Evolutionary conservation across 2,888 invertebrate species (phyloP).

Genomic region (Caenorhabditis angaria): DNA sequence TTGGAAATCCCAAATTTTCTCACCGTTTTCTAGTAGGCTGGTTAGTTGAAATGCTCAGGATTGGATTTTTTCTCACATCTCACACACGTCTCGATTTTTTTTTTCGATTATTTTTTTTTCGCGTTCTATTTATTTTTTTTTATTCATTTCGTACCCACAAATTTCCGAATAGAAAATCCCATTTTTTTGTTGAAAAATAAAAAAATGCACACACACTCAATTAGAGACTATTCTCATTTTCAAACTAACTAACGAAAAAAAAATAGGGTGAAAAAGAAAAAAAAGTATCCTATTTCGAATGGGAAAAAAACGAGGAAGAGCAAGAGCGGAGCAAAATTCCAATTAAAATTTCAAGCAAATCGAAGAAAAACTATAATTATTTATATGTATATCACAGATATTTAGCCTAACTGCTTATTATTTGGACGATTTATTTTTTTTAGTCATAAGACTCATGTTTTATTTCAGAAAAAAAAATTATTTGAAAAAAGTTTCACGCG

Average conservation of each 20-base stretch:
- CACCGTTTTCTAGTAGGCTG: too few relatives aligned
- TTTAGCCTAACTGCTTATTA: too few relatives aligned
- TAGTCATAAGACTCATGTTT: too few relatives aligned
- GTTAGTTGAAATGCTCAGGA: too few relatives aligned
- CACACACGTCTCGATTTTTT: too few relatives aligned
- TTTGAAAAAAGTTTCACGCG: too few relatives aligned
- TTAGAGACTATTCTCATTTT: neutral
- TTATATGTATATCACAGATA: neutral
- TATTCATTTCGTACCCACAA: neutral
- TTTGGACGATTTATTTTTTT: too few relatives aligned
- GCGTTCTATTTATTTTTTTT: neutral
- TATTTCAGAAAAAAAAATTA: too few relatives aligned
- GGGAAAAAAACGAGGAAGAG: neutral
- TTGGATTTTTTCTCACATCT: too few relatives aligned
- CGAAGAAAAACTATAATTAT: neutral
- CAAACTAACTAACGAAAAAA: neutral
- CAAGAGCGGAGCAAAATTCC: neutral
- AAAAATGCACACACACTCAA: neutral
- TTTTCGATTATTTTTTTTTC: neutral
- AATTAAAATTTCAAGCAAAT: neutral
- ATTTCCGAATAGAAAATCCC: too few relatives aligned
- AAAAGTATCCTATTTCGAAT: slow-evolving; percentile 4
- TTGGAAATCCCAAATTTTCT: too few relatives aligned
- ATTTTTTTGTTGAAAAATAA: neutral
- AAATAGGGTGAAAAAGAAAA: neutral